Conservation (phyloP, 2,113 vertebrate species). For the Nibea albiflora region DNA sequence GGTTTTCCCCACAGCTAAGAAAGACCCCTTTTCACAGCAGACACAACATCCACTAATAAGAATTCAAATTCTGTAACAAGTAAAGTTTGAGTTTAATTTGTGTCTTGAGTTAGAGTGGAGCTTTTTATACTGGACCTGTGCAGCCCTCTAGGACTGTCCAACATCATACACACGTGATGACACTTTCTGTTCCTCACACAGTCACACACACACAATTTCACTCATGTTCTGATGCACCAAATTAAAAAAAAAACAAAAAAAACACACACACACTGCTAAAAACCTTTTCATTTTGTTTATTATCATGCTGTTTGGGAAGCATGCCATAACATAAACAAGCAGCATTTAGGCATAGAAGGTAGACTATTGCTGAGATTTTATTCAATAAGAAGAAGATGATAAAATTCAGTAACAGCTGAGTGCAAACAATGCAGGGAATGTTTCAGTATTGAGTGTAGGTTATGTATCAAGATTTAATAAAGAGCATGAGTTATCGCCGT, state of each 20-base stretch:
- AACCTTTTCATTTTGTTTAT: slow-evolving; percentile 15
- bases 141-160: too few relatives aligned
- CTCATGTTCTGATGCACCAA: not conserved
- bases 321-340: not conserved
- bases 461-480: not conserved
- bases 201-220: not conserved
- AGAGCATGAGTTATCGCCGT: not conserved
- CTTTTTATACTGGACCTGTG: too few relatives aligned
- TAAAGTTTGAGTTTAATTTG: too few relatives aligned
- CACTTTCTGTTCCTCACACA: not conserved
- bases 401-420: not conserved
- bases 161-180: not conserved
- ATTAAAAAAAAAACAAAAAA: not conserved
- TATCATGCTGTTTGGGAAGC: slow-evolving; percentile 5
- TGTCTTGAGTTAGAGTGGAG: too few relatives aligned
- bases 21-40: too few relatives aligned
- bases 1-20: too few relatives aligned
- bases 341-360: not conserved
- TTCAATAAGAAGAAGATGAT: not conserved
- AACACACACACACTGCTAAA: not conserved
- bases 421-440: not conserved
- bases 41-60: too few relatives aligned
- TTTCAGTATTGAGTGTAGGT: not conserved
- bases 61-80: too few relatives aligned
- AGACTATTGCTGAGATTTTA: not conserved